phyloP scores from a whole-genome alignment of 2,888 invertebrate species.

The Camptogramma bilineatum region DNA sequence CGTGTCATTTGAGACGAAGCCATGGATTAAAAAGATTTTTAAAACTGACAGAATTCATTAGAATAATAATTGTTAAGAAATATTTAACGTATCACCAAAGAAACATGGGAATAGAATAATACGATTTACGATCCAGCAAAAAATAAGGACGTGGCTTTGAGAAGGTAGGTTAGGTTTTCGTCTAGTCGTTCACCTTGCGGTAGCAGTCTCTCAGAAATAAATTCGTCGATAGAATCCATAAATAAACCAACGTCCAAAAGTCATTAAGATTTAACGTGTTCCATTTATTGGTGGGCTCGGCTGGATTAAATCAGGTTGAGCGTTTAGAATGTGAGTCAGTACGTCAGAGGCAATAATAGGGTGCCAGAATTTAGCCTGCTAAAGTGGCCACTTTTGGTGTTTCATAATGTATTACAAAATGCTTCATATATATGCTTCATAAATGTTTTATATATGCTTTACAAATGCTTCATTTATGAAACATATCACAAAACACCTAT shows the following conservation, averaged over 20 bases:
- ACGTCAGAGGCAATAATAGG: constrained; percentile 64
- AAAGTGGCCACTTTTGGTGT: too few relatives aligned
- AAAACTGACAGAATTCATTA: constrained; percentile 24
- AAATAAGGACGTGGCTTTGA: background rate
- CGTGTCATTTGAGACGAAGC: constrained; percentile 53
- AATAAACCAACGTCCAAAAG: constrained; percentile 25
- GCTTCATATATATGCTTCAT: too few relatives aligned
- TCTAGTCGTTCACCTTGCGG: constrained; percentile 1
- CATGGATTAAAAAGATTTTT: constrained; percentile 43
- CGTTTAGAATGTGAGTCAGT: constrained; percentile 63
- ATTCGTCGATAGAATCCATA: constrained; percentile 22
- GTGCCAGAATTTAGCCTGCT: constrained; percentile 55
- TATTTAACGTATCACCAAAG: background rate
- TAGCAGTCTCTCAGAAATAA: constrained; percentile 16
- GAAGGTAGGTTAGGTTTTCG: background rate
- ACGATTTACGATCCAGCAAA: background rate
- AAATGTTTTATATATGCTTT: too few relatives aligned
- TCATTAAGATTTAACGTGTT: constrained; percentile 47
- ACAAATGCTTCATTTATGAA: too few relatives aligned
- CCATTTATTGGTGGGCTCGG: constrained; percentile 42
- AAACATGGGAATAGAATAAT: background rate
- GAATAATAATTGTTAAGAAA: constrained; percentile 3
- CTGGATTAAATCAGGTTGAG: constrained; percentile 52
- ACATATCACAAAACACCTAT: too few relatives aligned
- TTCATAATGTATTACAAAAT: too few relatives aligned